phyloP scores from a whole-genome alignment of 2,888 invertebrate genomes.

The Fragum fragum region DNA sequence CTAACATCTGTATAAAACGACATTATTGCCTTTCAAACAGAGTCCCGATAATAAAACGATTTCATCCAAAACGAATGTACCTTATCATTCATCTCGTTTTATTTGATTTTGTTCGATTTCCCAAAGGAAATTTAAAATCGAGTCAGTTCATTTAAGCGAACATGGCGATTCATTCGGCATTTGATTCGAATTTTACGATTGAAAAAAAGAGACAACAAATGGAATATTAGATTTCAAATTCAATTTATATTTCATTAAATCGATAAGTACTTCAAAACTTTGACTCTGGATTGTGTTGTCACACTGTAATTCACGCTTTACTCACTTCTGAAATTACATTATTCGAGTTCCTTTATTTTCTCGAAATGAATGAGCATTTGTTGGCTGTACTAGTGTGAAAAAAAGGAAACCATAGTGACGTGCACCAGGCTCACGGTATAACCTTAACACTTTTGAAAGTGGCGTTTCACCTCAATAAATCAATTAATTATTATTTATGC shows the following conservation, averaged over 20 bases:
- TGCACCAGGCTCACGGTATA: too few species aligned
- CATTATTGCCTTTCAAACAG: background rate
- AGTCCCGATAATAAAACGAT: background rate
- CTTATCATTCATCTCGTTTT: background rate
- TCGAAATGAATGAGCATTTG: too few species aligned
- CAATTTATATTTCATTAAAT: background rate
- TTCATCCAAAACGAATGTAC: background rate
- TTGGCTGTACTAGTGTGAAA: too few species aligned
- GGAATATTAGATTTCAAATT: background rate
- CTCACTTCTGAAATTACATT: too few species aligned
- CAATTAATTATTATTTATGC: too few species aligned
- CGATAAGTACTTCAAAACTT: background rate
- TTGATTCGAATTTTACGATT: background rate
- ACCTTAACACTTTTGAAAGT: too few species aligned
- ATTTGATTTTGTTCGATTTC: slow-evolving; percentile 6
- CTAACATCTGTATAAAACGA: background rate
- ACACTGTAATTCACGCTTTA: too few species aligned
- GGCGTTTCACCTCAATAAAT: too few species aligned
- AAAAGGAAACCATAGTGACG: too few species aligned
- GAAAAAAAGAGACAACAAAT: background rate
- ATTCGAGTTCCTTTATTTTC: too few species aligned
- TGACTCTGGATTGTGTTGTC: background rate
- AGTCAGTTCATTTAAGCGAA: background rate
- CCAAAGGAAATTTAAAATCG: slow-evolving; percentile 3
- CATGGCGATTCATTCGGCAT: background rate